Evolutionary conservation across 2,888 invertebrate genomes (phyloP).

Genomic region (Helicoverpa assulta): DNA sequence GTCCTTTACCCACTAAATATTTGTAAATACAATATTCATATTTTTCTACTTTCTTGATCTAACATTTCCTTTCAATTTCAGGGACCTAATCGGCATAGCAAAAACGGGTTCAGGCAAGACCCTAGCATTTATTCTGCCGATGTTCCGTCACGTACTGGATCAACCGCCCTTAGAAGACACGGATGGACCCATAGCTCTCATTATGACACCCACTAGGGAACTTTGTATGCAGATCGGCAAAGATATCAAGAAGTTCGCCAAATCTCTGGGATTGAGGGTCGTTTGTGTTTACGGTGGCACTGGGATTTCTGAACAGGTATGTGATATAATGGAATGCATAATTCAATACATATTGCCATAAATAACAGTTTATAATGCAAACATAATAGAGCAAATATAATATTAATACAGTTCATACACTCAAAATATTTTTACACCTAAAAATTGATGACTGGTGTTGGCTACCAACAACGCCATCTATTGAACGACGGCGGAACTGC

Average conservation of each 20-base stretch:
- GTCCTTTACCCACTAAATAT: too few relatives aligned
- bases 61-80: too few relatives aligned
- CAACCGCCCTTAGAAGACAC: slow-evolving; percentile 98
- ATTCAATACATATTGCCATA: too few relatives aligned
- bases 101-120: slow-evolving; percentile 99
- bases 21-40: too few relatives aligned
- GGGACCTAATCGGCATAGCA: slow-evolving; percentile 99
- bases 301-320: slow-evolving; percentile 97
- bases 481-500: too few relatives aligned
- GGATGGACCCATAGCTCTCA: slow-evolving; percentile 98
- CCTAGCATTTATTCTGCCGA: slow-evolving; percentile 98
- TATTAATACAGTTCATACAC: too few relatives aligned
- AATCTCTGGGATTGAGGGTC: slow-evolving; percentile 95
- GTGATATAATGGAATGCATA: neutral
- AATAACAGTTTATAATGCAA: too few relatives aligned
- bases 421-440: too few relatives aligned
- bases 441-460: too few relatives aligned
- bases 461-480: too few relatives aligned
- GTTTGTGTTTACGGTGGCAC: slow-evolving; percentile 99
- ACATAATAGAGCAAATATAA: too few relatives aligned
- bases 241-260: slow-evolving; percentile 98
- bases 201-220: slow-evolving; percentile 99
- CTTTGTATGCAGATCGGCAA: slow-evolving; percentile 99
- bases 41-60: too few relatives aligned
- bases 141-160: slow-evolving; percentile 98